Evolutionary conservation across 2,797 vertebrate genomes (phyloP).

Genomic region (Sebastes taczanowskii): DNA sequence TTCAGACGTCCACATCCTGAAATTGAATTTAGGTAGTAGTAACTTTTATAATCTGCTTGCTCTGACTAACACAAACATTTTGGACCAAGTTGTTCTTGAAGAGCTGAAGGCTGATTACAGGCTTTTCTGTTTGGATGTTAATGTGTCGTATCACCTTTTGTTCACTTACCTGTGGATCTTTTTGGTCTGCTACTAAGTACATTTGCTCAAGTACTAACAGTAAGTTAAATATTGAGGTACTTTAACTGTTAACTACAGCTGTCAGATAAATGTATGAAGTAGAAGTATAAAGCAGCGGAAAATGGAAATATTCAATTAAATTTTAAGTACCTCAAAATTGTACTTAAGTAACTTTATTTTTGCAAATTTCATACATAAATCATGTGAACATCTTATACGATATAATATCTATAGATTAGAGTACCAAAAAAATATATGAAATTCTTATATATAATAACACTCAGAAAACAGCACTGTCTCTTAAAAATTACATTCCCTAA

Average conservation of each 20-base stretch:
- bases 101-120: constrained; percentile 47
- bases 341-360: not conserved
- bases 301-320: too few species aligned
- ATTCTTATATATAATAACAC: not conserved
- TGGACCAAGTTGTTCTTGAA: constrained; percentile 15
- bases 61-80: constrained; percentile 63
- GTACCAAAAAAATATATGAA: not conserved
- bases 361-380: not conserved
- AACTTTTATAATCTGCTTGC: constrained; percentile 34
- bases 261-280: too few species aligned
- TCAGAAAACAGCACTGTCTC: too few species aligned
- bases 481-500: too few species aligned
- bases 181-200: not conserved
- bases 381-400: not conserved
- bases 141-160: not conserved
- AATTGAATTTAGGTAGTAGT: not conserved
- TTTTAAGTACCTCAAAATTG: not conserved
- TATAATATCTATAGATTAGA: not conserved
- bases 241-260: too few species aligned
- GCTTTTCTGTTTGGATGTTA: constrained; percentile 22
- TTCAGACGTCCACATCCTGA: constrained; percentile 34
- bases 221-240: not conserved
- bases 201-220: not conserved
- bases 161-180: not conserved
- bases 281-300: too few species aligned